Percentiles rank a stretch among this genome's conserved stretches.
Conservation (phyloP, 2,113 vertebrate species). For the Mormoops blainvillei region DNA sequence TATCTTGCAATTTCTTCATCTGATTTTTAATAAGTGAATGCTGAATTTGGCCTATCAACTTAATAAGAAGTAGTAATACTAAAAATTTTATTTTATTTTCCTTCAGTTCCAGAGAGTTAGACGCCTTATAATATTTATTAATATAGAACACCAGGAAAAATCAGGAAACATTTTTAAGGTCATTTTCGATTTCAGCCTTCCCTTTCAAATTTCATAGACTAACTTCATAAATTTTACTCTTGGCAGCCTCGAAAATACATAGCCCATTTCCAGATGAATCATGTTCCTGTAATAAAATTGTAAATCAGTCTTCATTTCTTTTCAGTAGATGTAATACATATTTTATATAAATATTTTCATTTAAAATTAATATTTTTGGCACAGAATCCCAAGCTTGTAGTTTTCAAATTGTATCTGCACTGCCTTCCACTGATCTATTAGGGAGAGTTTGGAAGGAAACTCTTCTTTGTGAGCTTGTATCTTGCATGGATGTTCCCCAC, state of each 20-base stretch:
- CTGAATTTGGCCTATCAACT: slow-evolving; percentile 21
- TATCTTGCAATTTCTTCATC: neutral
- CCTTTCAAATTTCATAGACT: neutral
- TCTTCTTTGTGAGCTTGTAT: neutral
- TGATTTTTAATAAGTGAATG: neutral
- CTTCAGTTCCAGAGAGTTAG: slow-evolving; percentile 3
- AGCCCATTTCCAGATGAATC: slow-evolving; percentile 21
- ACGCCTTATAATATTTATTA: neutral
- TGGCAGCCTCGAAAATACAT: neutral
- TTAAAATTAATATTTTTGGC: slow-evolving; percentile 45
- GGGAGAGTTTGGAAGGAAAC: neutral
- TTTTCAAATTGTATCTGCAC: neutral
- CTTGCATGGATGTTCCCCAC: neutral
- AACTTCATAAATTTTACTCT: neutral
- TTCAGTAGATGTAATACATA: neutral
- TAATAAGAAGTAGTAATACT: neutral
- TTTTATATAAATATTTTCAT: slow-evolving; percentile 17
- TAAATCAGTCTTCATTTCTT: neutral
- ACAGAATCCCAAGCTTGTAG: neutral
- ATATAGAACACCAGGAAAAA: slow-evolving; percentile 11
- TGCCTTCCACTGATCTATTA: neutral
- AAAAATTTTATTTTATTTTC: neutral
- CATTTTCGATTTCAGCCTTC: neutral
- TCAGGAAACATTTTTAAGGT: neutral
- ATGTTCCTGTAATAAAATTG: slow-evolving; percentile 14